Conservation (phyloP, 2,797 vertebrate genomes). For the Arnoldichthys spilopterus region DNA sequence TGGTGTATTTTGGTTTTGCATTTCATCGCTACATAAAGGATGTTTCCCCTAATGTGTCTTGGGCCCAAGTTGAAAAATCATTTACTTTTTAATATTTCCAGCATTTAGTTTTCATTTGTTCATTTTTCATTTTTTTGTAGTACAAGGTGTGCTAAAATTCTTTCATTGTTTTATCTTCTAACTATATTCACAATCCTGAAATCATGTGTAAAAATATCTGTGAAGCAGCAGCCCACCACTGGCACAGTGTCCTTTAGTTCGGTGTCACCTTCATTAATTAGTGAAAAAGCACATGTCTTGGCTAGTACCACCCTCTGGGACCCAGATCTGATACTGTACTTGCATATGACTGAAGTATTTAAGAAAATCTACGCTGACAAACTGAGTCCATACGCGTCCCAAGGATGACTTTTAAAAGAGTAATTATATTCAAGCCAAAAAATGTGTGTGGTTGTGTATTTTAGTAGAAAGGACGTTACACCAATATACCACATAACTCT, state of each 20-base stretch:
- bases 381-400: neutral
- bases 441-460: conserved; percentile 25
- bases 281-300: neutral
- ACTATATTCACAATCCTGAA: neutral
- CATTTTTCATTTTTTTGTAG: neutral
- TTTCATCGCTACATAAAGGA: neutral
- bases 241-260: conserved; percentile 32
- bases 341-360: conserved; percentile 32
- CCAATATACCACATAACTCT: conserved; percentile 37
- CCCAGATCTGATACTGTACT: conserved; percentile 44
- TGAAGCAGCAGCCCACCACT: conserved; percentile 11
- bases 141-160: neutral
- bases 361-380: conserved; percentile 7
- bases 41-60: neutral
- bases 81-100: no score
- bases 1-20: conserved; percentile 31
- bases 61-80: neutral
- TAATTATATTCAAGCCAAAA: conserved; percentile 24
- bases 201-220: neutral
- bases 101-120: neutral
- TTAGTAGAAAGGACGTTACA: conserved; percentile 29
- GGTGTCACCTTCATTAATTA: neutral
- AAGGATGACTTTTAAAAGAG: conserved; percentile 32
- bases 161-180: neutral
- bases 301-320: conserved; percentile 39